phyloP scores from a whole-genome alignment of 2,113 vertebrate species.

The Neoarius graeffei region DNA sequence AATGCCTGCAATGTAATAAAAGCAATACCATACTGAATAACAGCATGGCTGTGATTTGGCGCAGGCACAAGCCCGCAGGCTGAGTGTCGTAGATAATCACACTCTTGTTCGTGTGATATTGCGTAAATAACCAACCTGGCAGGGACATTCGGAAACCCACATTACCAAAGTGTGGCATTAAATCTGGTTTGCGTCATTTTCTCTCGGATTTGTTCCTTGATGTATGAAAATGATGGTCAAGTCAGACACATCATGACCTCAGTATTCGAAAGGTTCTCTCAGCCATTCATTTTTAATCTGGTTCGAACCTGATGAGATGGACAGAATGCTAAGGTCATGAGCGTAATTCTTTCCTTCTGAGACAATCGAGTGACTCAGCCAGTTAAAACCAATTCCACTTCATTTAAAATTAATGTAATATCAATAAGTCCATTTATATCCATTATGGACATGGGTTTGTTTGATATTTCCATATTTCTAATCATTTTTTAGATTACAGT shows the following conservation, averaged over 20 bases:
- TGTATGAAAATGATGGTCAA: not conserved
- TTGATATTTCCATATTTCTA: slow-evolving; percentile 14
- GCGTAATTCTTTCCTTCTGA: not conserved
- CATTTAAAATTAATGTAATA: slow-evolving; percentile 26
- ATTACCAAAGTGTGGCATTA: not conserved
- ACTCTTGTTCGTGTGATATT: no score
- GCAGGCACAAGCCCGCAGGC: no score
- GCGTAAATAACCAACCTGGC: no score
- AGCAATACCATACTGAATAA: no score
- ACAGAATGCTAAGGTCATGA: not conserved
- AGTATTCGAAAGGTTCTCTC: not conserved
- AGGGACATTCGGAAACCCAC: no score
- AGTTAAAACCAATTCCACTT: not conserved
- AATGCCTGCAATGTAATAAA: no score
- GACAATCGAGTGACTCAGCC: slow-evolving; percentile 3
- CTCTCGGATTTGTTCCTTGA: no score
- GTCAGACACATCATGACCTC: not conserved
- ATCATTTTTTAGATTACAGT: slow-evolving; percentile 34
- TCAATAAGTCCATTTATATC: slow-evolving; percentile 17
- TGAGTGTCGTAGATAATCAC: no score
- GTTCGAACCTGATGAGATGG: not conserved
- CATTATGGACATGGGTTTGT: slow-evolving; percentile 3
- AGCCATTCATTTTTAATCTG: not conserved
- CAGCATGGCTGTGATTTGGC: no score
- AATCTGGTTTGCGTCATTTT: not conserved